Evolutionary conservation across 1,140 invertebrate genomes (phyloP).

Genomic region (Trichoplusia ni): DNA sequence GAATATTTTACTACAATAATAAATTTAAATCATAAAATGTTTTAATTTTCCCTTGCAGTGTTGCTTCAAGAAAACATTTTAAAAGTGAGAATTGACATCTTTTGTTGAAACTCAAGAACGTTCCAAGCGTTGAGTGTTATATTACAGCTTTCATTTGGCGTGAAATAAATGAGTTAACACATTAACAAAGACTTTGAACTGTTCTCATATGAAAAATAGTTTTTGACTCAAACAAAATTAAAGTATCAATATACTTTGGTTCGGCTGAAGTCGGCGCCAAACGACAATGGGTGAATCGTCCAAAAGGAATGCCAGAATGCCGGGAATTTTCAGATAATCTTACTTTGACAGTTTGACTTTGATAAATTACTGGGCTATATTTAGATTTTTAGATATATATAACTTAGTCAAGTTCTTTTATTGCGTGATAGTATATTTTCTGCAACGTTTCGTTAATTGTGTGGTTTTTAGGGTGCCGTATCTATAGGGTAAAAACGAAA

Average conservation of each 20-base stretch:
- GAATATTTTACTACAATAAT: too few species aligned
- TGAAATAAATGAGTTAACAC: not conserved
- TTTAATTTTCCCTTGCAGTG: too few species aligned
- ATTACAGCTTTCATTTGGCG: slow-evolving; percentile 1
- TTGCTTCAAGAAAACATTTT: too few species aligned
- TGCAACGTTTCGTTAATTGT: not conserved
- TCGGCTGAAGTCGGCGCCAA: not conserved
- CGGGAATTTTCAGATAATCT: not conserved
- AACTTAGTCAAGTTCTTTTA: not conserved
- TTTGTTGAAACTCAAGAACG: not conserved
- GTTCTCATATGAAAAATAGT: not conserved
- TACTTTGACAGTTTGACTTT: slow-evolving; percentile 21
- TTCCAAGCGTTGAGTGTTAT: slow-evolving; percentile 14
- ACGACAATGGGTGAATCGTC: slow-evolving; percentile 4
- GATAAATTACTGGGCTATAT: slow-evolving; percentile 11
- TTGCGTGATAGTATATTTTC: not conserved
- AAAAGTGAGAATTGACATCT: not conserved
- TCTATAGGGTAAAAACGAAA: too few species aligned
- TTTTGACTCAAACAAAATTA: slow-evolving; percentile 3
- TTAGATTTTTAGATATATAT: not conserved
- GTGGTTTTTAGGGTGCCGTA: too few species aligned
- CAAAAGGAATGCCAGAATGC: not conserved
- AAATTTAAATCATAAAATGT: too few species aligned
- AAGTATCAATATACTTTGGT: slow-evolving; percentile 3
- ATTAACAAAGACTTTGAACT: slow-evolving; percentile 9